Base-by-base conservation (phyloP, 1,140 invertebrate species). In the Diachasmimorpha longicaudata region DNA sequence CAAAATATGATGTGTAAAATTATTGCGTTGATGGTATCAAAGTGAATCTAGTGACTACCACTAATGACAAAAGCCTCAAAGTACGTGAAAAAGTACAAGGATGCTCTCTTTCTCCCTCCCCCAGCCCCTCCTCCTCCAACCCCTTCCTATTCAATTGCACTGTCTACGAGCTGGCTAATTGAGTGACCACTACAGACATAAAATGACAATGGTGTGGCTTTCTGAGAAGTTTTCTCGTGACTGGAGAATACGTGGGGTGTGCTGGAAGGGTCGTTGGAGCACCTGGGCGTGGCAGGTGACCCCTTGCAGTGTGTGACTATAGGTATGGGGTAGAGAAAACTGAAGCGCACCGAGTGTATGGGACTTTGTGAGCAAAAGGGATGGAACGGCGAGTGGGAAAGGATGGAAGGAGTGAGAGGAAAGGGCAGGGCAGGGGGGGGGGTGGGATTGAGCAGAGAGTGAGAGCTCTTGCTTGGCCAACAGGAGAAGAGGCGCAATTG, bases 401-500 rank as follows among this genome's bases (percentile, higher is more conserved):
- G n/a, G n/a, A n/a, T n/a, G n/a, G n/a, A n/a, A n/a, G n/a, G n/a
- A n/a, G n/a, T n/a, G n/a, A n/a, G n/a, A n/a, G n/a, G n/a, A n/a
- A n/a, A n/a, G n/a, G n/a, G n/a, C n/a, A n/a, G n/a, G n/a, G n/a
- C n/a, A n/a, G n/a, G n/a, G n/a, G n/a, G n/a, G n/a, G n/a, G n/a
- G n/a, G n/a, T n/a, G n/a, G n/a, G n/a, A n/a, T n/a, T n/a, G 42
- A 16, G 68, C 46, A 75, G 31, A 79, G 23, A 75, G 52, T 72
- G 19, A 79, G 23, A 73, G 42, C 70, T 48, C 44, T 71, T 71
- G 23, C 25, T 46, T 39, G 42, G 42, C 23, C 42, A 46, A 44
- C 46, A 66, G 42, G 77, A 46, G 75, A 75, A 75, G 74, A 78
- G 77, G 52, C 70, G 81, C 81, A 83, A 84, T 84, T 84, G 81